These are phyloP conservation scores for Probaryconus sp. DNA, from an alignment of 1,140 invertebrate species.

Conservation along the genomic window DNA sequence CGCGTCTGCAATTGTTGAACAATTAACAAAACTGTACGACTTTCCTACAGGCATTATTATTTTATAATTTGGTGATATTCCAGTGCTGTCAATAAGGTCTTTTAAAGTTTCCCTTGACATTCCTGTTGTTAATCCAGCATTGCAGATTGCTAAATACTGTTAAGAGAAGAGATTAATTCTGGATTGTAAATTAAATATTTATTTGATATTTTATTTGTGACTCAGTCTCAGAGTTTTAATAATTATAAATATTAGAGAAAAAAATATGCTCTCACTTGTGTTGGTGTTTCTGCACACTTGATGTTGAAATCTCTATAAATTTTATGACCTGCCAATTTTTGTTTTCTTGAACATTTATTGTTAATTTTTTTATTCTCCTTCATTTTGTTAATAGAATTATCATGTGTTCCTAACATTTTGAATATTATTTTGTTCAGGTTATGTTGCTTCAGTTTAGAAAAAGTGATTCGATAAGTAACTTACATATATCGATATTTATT, in stretches of 20 bases:
- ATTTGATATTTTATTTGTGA: conserved; percentile 11
- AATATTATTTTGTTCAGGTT: too few species aligned
- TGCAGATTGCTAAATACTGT: conserved; percentile 83
- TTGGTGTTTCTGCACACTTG: conserved; percentile 69
- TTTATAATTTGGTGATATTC: conserved; percentile 73
- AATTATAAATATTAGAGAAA: conserved; percentile 7
- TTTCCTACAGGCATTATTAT: conserved; percentile 84
- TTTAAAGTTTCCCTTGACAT: conserved; percentile 82
- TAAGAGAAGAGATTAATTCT: conserved; percentile 50
- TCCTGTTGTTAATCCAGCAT: conserved; percentile 87
- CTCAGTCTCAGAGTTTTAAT: too few species aligned
- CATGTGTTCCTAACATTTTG: conserved; percentile 4
- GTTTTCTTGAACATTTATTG: conserved; percentile 73
- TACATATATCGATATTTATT: too few species aligned
- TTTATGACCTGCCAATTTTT: conserved; percentile 75
- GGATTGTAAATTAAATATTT: conserved; percentile 28
- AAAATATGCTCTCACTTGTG: conserved; percentile 68
- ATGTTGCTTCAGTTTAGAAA: too few species aligned
- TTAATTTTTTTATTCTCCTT: conserved; percentile 34
- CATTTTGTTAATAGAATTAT: background rate
- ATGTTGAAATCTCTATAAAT: conserved; percentile 76
- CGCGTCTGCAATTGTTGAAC: conserved; percentile 76
- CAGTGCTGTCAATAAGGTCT: conserved; percentile 77
- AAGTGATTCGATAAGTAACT: too few species aligned
- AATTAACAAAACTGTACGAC: conserved; percentile 87